Conservation (phyloP, 2,113 vertebrate genomes). For the Brachyhypopomus gauderio region DNA sequence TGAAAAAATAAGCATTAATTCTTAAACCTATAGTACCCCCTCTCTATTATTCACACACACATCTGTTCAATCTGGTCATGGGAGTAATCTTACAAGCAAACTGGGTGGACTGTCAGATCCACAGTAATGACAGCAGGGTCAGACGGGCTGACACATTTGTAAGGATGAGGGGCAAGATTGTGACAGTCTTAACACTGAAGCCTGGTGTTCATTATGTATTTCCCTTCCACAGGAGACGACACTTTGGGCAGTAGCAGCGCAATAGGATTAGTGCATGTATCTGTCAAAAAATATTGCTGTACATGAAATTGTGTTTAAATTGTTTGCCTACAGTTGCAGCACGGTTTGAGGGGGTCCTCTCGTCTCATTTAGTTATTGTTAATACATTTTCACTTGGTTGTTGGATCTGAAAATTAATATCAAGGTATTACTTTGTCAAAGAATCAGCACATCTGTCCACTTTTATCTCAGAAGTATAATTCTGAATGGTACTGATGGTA, state of each 20-base stretch:
- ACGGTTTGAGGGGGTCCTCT: not conserved
- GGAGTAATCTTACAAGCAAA: not conserved
- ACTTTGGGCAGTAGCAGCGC: not conserved
- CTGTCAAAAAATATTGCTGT: not conserved
- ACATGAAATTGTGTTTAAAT: not conserved
- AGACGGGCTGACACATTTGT: constrained; percentile 1
- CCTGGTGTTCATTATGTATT: constrained; percentile 2
- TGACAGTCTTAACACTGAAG: constrained; percentile 16
- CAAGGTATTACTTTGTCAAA: not conserved
- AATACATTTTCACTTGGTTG: not conserved
- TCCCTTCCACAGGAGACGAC: not conserved
- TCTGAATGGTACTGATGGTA: not conserved
- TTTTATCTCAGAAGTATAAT: no score
- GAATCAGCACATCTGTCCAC: not conserved
- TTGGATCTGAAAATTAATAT: not conserved
- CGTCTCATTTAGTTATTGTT: not conserved
- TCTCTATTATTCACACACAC: not conserved
- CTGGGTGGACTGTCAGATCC: not conserved
- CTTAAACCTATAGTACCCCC: not conserved
- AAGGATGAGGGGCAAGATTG: not conserved
- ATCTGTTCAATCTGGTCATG: not conserved
- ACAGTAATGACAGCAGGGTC: not conserved
- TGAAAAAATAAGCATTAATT: not conserved
- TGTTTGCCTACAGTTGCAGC: not conserved
- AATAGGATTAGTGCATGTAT: constrained; percentile 11